These are phyloP conservation scores for Cydia pomonella DNA, from an alignment of 1,140 invertebrate species.

Conservation along the genomic window DNA sequence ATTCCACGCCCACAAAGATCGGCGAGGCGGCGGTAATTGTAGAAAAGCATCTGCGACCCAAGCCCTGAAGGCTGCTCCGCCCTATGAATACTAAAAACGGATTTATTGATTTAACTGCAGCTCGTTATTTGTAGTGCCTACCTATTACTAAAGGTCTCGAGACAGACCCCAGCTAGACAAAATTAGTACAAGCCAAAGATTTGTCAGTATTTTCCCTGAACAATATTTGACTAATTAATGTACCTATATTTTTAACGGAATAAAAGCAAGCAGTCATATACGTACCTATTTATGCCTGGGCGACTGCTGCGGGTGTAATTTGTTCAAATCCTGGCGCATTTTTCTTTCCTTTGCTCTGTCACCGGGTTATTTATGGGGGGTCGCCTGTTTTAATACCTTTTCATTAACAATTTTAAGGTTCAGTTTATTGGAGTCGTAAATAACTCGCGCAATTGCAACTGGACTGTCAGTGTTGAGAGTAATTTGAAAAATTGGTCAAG, in stretches of 20 bases:
- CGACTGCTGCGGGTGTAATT: conserved; percentile 54
- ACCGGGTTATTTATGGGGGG: conserved; percentile 75
- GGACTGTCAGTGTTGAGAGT: conserved; percentile 54
- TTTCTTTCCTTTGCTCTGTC: conserved; percentile 71
- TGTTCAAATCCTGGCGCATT: conserved; percentile 72
- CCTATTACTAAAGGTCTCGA: not conserved
- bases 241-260: not conserved
- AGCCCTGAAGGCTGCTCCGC: conserved; percentile 4
- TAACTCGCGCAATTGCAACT: conserved; percentile 68
- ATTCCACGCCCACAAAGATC: conserved; percentile 3
- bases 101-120: conserved; percentile 12
- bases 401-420: conserved; percentile 80
- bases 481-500: conserved; percentile 64
- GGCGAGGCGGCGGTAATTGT: conserved; percentile 6
- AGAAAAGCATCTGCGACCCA: conserved; percentile 20
- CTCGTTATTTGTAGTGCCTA: not conserved
- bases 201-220: too few species aligned
- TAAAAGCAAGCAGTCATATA: not conserved
- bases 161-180: not conserved
- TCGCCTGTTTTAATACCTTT: conserved; percentile 76
- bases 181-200: too few species aligned
- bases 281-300: not conserved
- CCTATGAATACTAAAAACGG: conserved; percentile 8
- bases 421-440: conserved; percentile 78
- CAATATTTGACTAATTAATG: too few species aligned